These are phyloP conservation scores for Poeciliopsis occidentalis DNA, from an alignment of 2,113 vertebrate genomes.

Conservation along the genomic window DNA sequence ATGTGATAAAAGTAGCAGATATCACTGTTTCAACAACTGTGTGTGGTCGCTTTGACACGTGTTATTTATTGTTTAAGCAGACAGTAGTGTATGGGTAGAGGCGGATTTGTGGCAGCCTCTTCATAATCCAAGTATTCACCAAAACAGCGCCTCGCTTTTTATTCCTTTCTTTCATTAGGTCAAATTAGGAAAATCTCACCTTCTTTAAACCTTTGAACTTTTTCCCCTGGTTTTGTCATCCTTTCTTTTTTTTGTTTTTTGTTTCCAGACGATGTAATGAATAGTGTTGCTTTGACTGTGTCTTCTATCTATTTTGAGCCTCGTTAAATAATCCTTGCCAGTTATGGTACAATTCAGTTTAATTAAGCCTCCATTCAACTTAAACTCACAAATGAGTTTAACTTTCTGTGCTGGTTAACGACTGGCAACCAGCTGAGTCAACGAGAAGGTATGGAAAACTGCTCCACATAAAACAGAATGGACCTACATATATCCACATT, in stretches of 20 bases:
- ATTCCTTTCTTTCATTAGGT: neutral
- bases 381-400: conserved; percentile 33
- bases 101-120: conserved; percentile 49
- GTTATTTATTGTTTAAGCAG: conserved; percentile 70
- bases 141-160: conserved; percentile 25
- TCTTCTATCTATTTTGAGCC: neutral
- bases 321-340: conserved; percentile 21
- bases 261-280: neutral
- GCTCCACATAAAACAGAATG: conserved; percentile 17
- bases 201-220: conserved; percentile 14
- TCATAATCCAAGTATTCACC: conserved; percentile 19
- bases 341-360: conserved; percentile 1
- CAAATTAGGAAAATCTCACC: conserved; percentile 13
- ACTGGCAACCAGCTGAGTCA: conserved; percentile 48
- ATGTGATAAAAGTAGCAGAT: conserved; percentile 75
- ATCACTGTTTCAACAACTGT: conserved; percentile 66
- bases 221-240: neutral
- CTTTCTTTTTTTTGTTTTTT: neutral
- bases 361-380: conserved; percentile 30
- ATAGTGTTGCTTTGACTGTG: neutral
- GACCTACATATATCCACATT: neutral
- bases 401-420: conserved; percentile 10
- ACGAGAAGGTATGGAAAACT: conserved; percentile 3
- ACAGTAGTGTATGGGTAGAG: conserved; percentile 17
- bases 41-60: conserved; percentile 38